Percentiles rank a stretch among this genome's conserved stretches.
Conservation (phyloP, 23 tunicate species). For the Phallusia fumigata region DNA sequence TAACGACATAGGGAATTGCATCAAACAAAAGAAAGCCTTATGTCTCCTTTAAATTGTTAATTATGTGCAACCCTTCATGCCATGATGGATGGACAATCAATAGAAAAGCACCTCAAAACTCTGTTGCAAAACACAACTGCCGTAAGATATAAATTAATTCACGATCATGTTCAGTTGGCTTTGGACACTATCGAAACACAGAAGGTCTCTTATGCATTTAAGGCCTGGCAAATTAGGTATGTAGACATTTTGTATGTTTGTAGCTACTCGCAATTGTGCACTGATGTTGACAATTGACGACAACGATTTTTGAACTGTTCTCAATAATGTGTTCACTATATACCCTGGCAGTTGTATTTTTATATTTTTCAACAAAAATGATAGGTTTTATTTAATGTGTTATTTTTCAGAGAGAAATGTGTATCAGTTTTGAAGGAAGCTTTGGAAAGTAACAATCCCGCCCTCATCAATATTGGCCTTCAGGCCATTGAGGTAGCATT, state of each 20-base stretch:
- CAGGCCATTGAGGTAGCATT: slow-evolving; percentile 37
- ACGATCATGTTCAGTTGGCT: slow-evolving; percentile 41
- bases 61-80: background rate
- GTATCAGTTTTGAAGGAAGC: slow-evolving; percentile 40
- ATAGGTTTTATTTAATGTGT: no score
- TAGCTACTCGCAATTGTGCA: no score
- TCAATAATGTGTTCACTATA: no score
- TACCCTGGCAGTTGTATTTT: no score
- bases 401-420: slow-evolving; percentile 66
- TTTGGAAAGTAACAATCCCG: slow-evolving; percentile 45
- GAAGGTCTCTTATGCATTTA: slow-evolving; percentile 50
- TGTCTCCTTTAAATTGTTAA: no score
- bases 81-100: slow-evolving; percentile 22
- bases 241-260: no score
- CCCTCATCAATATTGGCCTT: slow-evolving; percentile 28
- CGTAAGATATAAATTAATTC: slow-evolving; percentile 14
- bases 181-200: slow-evolving; percentile 61
- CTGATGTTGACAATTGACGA: no score
- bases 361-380: no score
- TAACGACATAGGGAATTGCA: no score
- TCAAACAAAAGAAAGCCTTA: no score
- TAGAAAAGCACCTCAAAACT: slow-evolving; percentile 25
- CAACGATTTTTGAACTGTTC: no score
- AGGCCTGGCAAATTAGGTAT: slow-evolving; percentile 63
- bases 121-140: slow-evolving; percentile 39